Percentiles rank a stretch among this genome's conserved stretches.
phyloP scores from a whole-genome alignment of 2,113 vertebrate species.

The Platichthys flesus region DNA sequence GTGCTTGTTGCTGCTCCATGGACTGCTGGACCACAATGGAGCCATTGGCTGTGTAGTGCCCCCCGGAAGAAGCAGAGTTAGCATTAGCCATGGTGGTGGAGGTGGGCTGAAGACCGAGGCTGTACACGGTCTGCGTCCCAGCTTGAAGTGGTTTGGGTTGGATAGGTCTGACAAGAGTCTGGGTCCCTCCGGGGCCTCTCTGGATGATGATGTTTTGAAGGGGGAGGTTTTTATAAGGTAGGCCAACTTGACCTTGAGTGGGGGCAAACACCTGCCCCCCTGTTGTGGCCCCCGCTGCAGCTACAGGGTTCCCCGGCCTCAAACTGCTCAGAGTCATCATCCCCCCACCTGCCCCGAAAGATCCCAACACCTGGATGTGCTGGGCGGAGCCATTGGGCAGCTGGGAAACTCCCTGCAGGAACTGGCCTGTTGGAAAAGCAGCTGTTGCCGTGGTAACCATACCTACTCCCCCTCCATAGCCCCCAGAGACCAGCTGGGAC shows the following conservation, averaged over 20 bases:
- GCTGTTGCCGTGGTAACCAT: slow-evolving; percentile 87
- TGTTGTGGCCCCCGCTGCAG: slow-evolving; percentile 54
- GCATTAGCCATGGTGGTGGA: slow-evolving; percentile 77
- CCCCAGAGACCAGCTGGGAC: slow-evolving; percentile 82
- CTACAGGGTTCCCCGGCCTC: slow-evolving; percentile 84
- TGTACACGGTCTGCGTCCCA: slow-evolving; percentile 91
- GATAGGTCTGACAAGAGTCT: slow-evolving; percentile 88
- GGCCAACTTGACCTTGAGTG: slow-evolving; percentile 87
- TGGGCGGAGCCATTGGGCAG: slow-evolving; percentile 93
- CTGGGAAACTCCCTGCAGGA: slow-evolving; percentile 91
- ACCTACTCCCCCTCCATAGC: slow-evolving; percentile 76
- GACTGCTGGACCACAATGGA: slow-evolving; percentile 83
- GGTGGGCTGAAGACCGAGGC: slow-evolving; percentile 80
- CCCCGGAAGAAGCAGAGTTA: slow-evolving; percentile 79
- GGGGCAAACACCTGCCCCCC: slow-evolving; percentile 86
- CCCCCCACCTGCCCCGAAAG: slow-evolving; percentile 89
- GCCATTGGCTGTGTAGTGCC: slow-evolving; percentile 75
- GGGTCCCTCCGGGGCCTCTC: slow-evolving; percentile 88
- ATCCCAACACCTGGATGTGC: slow-evolving; percentile 95
- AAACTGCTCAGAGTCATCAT: slow-evolving; percentile 97
- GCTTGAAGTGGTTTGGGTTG: slow-evolving; percentile 95
- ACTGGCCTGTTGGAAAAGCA: slow-evolving; percentile 89
- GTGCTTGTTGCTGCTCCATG: slow-evolving; percentile 84
- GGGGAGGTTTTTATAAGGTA: slow-evolving; percentile 95
- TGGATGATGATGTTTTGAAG: slow-evolving; percentile 99